Evolutionary conservation across 53 echinoderm and acorn worm genomes (phyloP).

Genomic region (Mesocentrotus franciscanus): DNA sequence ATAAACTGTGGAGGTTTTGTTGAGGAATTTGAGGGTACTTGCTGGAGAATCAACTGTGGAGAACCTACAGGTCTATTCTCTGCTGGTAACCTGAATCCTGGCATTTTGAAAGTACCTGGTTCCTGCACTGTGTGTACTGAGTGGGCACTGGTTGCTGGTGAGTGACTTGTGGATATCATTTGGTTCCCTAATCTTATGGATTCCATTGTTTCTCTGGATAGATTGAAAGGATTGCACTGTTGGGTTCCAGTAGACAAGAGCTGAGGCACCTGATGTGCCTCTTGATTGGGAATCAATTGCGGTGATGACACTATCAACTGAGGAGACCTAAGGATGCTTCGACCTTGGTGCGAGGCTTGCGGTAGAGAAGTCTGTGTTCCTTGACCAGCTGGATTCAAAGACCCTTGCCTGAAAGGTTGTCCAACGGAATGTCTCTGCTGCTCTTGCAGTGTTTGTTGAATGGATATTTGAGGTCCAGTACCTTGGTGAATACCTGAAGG

Average conservation of each 20-base stretch:
- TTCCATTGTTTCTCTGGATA: constrained; percentile 49
- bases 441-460: constrained; percentile 33
- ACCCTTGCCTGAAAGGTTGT: background rate
- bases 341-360: constrained; percentile 7
- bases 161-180: background rate
- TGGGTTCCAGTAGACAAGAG: constrained; percentile 46
- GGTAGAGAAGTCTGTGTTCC: background rate
- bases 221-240: constrained; percentile 51
- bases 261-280: constrained; percentile 38
- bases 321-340: constrained; percentile 55
- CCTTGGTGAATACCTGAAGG: constrained; percentile 10
- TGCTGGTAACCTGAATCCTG: background rate
- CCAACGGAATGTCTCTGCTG: constrained; percentile 43
- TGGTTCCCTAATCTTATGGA: constrained; percentile 23
- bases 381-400: background rate
- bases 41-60: constrained; percentile 57
- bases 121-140: background rate
- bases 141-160: background rate
- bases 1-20: constrained; percentile 52
- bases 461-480: background rate
- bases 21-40: constrained; percentile 41
- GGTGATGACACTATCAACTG: constrained; percentile 45
- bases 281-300: constrained; percentile 32
- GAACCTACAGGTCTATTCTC: constrained; percentile 1
- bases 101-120: constrained; percentile 48